phyloP scores from a whole-genome alignment of 2,113 vertebrate species.

The Formicarius rufipectus region DNA sequence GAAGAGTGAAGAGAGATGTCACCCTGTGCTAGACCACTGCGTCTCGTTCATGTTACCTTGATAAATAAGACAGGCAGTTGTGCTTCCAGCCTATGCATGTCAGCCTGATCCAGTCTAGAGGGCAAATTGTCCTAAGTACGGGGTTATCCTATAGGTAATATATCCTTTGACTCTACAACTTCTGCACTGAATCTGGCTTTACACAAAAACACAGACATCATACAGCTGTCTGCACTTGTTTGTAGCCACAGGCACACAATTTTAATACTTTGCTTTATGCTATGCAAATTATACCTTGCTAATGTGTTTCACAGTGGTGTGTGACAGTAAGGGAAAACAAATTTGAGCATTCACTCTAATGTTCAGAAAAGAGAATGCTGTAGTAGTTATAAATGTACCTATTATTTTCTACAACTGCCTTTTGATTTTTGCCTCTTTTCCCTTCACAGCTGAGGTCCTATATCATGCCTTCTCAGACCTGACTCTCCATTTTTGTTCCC shows the following conservation, averaged over 20 bases:
- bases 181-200: not conserved
- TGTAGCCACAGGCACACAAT: accelerated
- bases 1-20: not conserved
- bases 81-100: not conserved
- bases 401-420: not conserved
- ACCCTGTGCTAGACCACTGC: accelerated
- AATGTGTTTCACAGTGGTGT: not conserved
- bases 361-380: not conserved
- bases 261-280: not conserved
- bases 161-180: not conserved
- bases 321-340: not conserved
- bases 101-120: not conserved
- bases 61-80: not conserved
- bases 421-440: not conserved
- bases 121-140: accelerated
- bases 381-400: not conserved
- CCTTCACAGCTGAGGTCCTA: not conserved
- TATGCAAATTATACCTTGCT: not conserved
- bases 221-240: not conserved
- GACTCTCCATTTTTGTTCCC: not conserved
- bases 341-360: not conserved
- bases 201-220: not conserved
- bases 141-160: not conserved
- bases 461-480: not conserved
- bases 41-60: not conserved